Evolutionary conservation across 2,797 vertebrate species (phyloP), one percentile per base, ranked within the genome.

Genomic region (Acanthornis magna): DNA sequence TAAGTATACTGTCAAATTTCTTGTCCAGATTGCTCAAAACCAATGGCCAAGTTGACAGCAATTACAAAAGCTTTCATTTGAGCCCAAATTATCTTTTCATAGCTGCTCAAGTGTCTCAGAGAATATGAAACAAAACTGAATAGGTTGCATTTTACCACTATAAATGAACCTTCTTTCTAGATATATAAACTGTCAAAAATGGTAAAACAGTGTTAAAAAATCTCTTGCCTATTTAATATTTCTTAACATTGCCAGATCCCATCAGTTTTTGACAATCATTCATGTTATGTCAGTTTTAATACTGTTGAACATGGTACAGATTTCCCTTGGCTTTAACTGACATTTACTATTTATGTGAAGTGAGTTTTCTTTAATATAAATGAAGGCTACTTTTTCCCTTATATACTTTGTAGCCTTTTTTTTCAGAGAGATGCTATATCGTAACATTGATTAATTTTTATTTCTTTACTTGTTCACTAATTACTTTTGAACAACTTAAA

Each of bases 51-150:
- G 80, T 10, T 96, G 94, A 86, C 91, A 95, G 93, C 80, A 90
- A 81, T 66, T 86, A 93, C 62, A 93, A 93, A 96, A 91, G 66
- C 70, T 73, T 80, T 85, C 93, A 27, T 77, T 92, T 77, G 43
- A 93, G 43, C 23, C 66, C 66, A 95, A 96, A 92, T 96, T 75
- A 57, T 96, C 70, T 92, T 91, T 96, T 93, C 82, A 84, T 79
- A 66, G 38, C 85, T 91, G 53, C 50, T 89, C 62, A 91, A 91
- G 53, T 89, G 79, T 79, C 71, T 94, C 57, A 81, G 83, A 78
- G 60, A 84, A 89, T 83, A 91, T 40, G 43, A 94, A 96, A 83
- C n/a, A 85, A 84, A 94, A 88, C 26, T 92, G 91, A 93, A 93
- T 82, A 88, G 38, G 63, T 40, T 89, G 83, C 48, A 67, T 86